These are phyloP conservation scores for Xestia sexstrigata DNA, from an alignment of 2,888 invertebrate species.

Conservation along the genomic window DNA sequence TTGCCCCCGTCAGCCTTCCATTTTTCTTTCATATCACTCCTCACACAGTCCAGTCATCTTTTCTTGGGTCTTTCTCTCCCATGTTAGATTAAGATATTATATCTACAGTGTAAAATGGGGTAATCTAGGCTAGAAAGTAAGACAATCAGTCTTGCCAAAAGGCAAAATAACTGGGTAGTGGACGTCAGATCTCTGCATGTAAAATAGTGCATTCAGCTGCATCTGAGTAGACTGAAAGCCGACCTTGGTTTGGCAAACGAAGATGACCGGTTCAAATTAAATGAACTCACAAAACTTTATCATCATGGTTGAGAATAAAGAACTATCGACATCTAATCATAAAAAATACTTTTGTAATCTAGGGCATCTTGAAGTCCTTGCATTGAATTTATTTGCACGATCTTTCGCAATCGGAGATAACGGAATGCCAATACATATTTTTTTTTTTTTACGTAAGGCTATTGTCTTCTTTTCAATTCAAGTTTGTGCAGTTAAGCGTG, in stretches of 20 bases:
- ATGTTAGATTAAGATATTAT: neutral
- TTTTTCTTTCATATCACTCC: neutral
- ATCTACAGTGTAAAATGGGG: neutral
- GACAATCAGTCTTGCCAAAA: neutral
- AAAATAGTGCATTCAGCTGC: neutral
- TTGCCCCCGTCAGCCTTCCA: neutral
- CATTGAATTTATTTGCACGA: neutral
- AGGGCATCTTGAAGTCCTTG: neutral
- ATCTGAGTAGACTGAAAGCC: neutral
- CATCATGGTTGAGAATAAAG: neutral
- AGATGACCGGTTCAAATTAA: neutral
- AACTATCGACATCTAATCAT: neutral
- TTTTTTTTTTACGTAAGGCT: neutral
- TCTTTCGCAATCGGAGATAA: conserved; percentile 7
- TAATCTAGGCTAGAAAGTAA: neutral
- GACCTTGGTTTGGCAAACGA: neutral
- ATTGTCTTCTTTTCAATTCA: conserved; percentile 14
- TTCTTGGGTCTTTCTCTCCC: too few species aligned
- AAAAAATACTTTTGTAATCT: neutral
- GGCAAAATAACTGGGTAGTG: neutral
- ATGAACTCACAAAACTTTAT: neutral
- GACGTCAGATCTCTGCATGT: neutral
- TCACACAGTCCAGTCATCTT: neutral
- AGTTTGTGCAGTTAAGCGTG: conserved; percentile 18
- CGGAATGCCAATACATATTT: neutral